These are phyloP conservation scores for Mercenaria mercenaria DNA, from an alignment of 1,140 invertebrate species.

Conservation along the genomic window DNA sequence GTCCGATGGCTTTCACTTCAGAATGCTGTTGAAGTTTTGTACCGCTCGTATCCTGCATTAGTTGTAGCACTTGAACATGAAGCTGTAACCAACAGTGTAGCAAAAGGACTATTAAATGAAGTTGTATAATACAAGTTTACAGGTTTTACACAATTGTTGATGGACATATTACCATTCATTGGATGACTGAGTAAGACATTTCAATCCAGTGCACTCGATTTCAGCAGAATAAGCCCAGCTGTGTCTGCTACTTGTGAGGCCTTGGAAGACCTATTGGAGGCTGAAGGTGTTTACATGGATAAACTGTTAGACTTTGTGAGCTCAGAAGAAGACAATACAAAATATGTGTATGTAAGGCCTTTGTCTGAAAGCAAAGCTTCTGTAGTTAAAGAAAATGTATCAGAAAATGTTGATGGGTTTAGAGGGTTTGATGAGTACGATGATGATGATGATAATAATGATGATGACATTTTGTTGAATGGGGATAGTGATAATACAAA, in stretches of 20 bases:
- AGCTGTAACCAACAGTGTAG: not conserved
- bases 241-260: not conserved
- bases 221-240: not conserved
- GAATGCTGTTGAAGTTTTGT: conserved; percentile 29
- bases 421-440: not conserved
- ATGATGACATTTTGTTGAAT: not conserved
- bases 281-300: not conserved
- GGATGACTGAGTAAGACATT: not conserved
- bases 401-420: not conserved
- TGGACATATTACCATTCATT: conserved; percentile 34
- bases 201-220: not conserved
- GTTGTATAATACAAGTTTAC: not conserved
- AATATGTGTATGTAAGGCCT: not conserved
- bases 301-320: not conserved
- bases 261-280: not conserved
- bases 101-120: conserved; percentile 4
- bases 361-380: not conserved
- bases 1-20: conserved; percentile 39
- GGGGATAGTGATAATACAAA: not conserved
- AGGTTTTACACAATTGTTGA: conserved; percentile 19
- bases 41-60: conserved; percentile 8
- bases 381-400: not conserved
- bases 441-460: not conserved
- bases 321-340: too few relatives aligned
- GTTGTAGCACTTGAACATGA: not conserved